Evolutionary conservation across 2,888 invertebrate species (phyloP).

Genomic region (Ecliptopera silaceata): DNA sequence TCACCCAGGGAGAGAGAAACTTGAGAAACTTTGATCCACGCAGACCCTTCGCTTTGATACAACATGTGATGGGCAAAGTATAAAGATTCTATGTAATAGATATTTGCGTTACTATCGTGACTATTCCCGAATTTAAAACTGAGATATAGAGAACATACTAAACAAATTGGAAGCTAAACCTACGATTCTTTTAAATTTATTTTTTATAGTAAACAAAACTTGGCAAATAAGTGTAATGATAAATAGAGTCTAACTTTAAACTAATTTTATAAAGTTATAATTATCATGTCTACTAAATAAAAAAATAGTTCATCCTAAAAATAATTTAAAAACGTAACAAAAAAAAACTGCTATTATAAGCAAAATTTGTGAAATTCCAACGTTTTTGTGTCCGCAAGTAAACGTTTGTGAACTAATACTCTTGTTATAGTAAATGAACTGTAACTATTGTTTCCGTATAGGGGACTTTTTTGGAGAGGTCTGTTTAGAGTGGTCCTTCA

Average conservation of each 20-base stretch:
- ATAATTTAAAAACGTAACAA: no score
- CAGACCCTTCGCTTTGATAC: conserved; percentile 37
- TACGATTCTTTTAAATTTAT: no score
- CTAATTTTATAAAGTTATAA: no score
- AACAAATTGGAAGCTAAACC: no score
- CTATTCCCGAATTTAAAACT: background rate
- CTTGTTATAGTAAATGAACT: conserved; percentile 62
- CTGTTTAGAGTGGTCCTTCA: conserved; percentile 3
- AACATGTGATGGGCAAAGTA: conserved; percentile 42
- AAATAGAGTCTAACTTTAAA: no score
- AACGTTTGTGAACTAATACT: conserved; percentile 53
- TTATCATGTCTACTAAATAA: no score
- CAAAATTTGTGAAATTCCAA: background rate
- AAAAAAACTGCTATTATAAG: no score
- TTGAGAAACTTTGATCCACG: conserved; percentile 61
- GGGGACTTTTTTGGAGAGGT: conserved; percentile 25
- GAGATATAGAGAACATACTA: no score
- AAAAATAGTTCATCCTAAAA: no score
- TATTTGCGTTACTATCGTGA: background rate
- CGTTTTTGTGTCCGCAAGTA: conserved; percentile 44
- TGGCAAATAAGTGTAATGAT: no score
- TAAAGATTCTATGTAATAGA: conserved; percentile 1
- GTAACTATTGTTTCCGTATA: conserved; percentile 63
- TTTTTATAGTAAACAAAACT: no score
- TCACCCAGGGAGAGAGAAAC: conserved; percentile 61